These are phyloP conservation scores for Catocala fraxini DNA, from an alignment of 2,888 invertebrate species.

Conservation along the genomic window DNA sequence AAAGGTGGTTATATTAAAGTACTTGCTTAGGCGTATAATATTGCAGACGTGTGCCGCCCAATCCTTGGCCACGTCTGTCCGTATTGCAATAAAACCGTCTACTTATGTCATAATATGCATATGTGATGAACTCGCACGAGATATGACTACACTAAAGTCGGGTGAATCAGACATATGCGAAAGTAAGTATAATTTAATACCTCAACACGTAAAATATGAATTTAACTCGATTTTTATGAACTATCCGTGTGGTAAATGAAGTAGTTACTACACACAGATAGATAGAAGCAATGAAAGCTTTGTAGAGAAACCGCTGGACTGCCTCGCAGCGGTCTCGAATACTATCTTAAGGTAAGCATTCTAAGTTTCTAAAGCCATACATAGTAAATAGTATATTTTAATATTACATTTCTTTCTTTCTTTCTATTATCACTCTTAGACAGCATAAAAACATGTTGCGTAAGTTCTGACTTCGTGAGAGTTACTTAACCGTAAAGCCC, in stretches of 20 bases:
- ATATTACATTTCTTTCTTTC: no score
- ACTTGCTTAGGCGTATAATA: constrained; percentile 69
- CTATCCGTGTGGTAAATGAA: constrained; percentile 11
- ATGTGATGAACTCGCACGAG: constrained; percentile 71
- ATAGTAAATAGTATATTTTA: no score
- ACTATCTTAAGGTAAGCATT: no score
- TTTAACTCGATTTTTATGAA: constrained; percentile 43
- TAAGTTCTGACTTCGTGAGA: no score
- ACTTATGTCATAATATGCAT: constrained; percentile 83
- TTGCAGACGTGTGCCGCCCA: constrained; percentile 61
- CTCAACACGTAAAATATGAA: constrained; percentile 47
- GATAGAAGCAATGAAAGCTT: no score
- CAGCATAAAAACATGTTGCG: no score
- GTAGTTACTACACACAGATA: background rate
- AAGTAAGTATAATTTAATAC: constrained; percentile 54
- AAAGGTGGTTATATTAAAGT: constrained; percentile 76
- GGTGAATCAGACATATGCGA: constrained; percentile 62
- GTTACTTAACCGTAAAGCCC: no score
- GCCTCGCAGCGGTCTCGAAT: no score
- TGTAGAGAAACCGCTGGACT: no score
- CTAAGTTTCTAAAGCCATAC: no score
- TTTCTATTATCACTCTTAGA: no score
- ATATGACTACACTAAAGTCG: constrained; percentile 70
- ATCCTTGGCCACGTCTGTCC: constrained; percentile 79
- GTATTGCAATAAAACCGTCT: constrained; percentile 78